Evolutionary conservation across 2,888 invertebrate genomes (phyloP).

Genomic region (Lepidonotus clava): DNA sequence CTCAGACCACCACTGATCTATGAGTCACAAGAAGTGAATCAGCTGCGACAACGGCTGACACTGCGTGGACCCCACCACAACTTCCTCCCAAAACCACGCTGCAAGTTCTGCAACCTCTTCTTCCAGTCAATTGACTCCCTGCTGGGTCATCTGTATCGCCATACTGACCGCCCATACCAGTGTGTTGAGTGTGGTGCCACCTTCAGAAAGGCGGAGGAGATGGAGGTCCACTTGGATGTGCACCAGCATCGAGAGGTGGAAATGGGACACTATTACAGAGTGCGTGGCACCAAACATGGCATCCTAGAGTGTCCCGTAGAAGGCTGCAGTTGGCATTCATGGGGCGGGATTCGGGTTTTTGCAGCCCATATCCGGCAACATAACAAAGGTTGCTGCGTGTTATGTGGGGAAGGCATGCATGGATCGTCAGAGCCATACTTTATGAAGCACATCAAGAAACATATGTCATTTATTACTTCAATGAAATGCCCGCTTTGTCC

Average conservation of each 20-base stretch:
- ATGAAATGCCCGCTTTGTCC: slow-evolving; percentile 24
- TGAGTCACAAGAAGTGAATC: background rate
- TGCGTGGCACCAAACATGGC: background rate
- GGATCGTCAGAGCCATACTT: slow-evolving; percentile 7
- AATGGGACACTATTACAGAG: background rate
- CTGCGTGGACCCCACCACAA: slow-evolving; percentile 45
- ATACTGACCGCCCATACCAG: slow-evolving; percentile 45
- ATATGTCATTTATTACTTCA: background rate
- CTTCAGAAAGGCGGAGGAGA: slow-evolving; percentile 12
- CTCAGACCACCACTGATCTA: background rate
- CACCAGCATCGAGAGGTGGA: background rate
- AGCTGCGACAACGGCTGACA: slow-evolving; percentile 6
- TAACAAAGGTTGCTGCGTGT: slow-evolving; percentile 4
- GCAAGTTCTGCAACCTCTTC: slow-evolving; percentile 47
- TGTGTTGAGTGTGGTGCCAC: slow-evolving; percentile 38
- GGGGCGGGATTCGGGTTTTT: slow-evolving; percentile 18
- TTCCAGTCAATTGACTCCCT: background rate
- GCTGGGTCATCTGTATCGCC: slow-evolving; percentile 22
- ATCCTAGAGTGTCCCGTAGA: slow-evolving; percentile 1
- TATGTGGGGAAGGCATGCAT: slow-evolving; percentile 38
- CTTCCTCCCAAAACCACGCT: slow-evolving; percentile 46
- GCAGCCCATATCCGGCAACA: slow-evolving; percentile 2
- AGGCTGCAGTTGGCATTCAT: background rate
- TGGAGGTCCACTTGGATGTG: slow-evolving; percentile 21
- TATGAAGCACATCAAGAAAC: slow-evolving; percentile 44